Base-by-base conservation (phyloP, 2,113 vertebrate species). In the Anolis carolinensis region DNA sequence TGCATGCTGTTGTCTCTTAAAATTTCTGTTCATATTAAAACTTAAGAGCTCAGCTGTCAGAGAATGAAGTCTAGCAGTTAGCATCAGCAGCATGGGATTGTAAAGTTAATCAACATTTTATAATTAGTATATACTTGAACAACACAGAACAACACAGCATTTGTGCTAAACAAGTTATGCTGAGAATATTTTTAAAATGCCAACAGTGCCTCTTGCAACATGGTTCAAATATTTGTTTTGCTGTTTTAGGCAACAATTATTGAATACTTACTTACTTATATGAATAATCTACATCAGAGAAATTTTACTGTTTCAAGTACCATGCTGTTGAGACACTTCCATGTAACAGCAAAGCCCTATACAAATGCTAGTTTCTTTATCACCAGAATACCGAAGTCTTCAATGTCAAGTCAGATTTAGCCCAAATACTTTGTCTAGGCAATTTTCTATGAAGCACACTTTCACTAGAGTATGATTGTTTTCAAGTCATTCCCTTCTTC, bases 21-120 rank as follows among this genome's bases (percentile, higher is more conserved):
- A 30, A 0, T 89, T 87, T 85, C 7, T 34, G 25, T 90, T 90
- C 63, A 62, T 75, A 71, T 93, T 89, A 81, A 30, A 85, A 83
- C 39, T 77, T 86, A 90, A 59, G 67, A 89, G 90, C 86, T 92
- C 70, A 92, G 85, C 86, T 81, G 79, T 84, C 82, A 84, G 83
- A 90, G 89, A 79, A 63, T 82, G 86, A 79, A 81, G 79, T 73
- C 87, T 79, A 48, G 62, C 48, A 68, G 20, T 39, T 75, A 68
- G 62, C 39, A 39, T 52, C 79, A 81, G 44, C 30, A 67, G 32
- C 82, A 87, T 87, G 88, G 81, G 84, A 88, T 82, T 59, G 85
- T 81, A 87, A 62, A 85, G 20, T 90, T 88, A 90, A 88, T 92
- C 82, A 85, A 84, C 62, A 63, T 25, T 25, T 63, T 63, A 23